Percentiles rank a stretch among this genome's conserved stretches.
phyloP scores from a whole-genome alignment of 2,113 vertebrate genomes.

The Marcusenius ussheri region DNA sequence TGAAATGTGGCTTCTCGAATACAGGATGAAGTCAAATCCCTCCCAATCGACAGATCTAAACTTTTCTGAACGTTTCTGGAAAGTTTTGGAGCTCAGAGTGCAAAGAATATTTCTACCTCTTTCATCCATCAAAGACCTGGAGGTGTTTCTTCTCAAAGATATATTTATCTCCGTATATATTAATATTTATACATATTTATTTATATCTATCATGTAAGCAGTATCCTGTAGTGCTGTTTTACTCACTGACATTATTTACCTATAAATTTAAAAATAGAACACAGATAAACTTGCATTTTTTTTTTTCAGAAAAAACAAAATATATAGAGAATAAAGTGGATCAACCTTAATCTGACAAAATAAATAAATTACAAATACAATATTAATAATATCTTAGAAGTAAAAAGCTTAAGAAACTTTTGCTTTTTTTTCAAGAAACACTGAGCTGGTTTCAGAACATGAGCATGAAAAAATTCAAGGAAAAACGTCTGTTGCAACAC shows the following conservation, averaged over 20 bases:
- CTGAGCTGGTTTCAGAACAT: neutral
- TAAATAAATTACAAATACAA: neutral
- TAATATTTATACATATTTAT: neutral
- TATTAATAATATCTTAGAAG: neutral
- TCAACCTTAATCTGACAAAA: neutral
- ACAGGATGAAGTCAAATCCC: neutral
- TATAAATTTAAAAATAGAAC: neutral
- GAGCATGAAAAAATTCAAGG: neutral
- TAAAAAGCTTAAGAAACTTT: neutral
- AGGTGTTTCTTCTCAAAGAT: neutral
- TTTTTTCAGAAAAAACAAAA: neutral
- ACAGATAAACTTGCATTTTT: neutral
- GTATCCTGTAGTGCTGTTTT: neutral
- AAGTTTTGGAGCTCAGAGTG: neutral
- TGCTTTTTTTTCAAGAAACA: neutral
- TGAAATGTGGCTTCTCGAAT: neutral
- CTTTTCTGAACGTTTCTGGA: neutral
- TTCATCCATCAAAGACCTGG: neutral
- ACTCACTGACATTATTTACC: neutral
- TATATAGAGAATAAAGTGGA: neutral
- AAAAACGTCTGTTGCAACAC: neutral
- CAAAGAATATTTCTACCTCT: neutral
- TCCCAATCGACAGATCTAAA: neutral
- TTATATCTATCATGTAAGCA: neutral
- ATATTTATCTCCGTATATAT: neutral